These are phyloP conservation scores for Mormyrus iriodes DNA, from an alignment of 2,113 vertebrate genomes.

Conservation along the genomic window DNA sequence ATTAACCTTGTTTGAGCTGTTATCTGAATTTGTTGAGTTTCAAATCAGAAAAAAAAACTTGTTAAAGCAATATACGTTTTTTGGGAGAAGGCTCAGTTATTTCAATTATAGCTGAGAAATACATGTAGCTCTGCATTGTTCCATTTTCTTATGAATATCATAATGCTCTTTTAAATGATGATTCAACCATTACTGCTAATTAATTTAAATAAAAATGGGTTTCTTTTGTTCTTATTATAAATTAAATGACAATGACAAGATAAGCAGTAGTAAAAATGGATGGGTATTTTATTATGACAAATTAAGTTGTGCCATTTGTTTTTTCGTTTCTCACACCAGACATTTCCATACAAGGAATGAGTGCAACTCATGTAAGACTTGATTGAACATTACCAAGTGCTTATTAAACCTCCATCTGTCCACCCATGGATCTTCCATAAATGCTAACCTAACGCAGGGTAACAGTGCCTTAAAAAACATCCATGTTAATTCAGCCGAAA, in stretches of 20 bases:
- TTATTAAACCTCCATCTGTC: background rate
- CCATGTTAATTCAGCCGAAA: background rate
- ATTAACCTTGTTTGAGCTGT: background rate
- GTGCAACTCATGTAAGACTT: background rate
- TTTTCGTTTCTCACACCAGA: background rate
- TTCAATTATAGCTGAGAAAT: too few species aligned
- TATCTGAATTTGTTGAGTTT: background rate
- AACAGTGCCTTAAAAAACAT: background rate
- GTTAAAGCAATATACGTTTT: too few species aligned
- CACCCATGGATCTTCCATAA: background rate
- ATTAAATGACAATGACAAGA: too few species aligned
- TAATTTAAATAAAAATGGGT: too few species aligned
- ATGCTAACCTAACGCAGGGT: background rate
- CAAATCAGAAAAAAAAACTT: too few species aligned
- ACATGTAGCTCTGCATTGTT: too few species aligned
- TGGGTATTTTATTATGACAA: background rate
- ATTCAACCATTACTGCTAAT: too few species aligned
- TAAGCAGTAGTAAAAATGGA: background rate
- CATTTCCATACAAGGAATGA: background rate
- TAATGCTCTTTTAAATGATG: too few species aligned
- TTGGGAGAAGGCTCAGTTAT: too few species aligned
- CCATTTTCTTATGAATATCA: too few species aligned
- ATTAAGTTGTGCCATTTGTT: background rate
- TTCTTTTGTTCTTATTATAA: too few species aligned
- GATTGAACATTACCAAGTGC: background rate